A percentile compares a stretch with the other conserved stretches of the same genome.
These are phyloP conservation scores for Protonibea diacanthus DNA, from an alignment of 2,797 vertebrate species.

Conservation along the genomic window DNA sequence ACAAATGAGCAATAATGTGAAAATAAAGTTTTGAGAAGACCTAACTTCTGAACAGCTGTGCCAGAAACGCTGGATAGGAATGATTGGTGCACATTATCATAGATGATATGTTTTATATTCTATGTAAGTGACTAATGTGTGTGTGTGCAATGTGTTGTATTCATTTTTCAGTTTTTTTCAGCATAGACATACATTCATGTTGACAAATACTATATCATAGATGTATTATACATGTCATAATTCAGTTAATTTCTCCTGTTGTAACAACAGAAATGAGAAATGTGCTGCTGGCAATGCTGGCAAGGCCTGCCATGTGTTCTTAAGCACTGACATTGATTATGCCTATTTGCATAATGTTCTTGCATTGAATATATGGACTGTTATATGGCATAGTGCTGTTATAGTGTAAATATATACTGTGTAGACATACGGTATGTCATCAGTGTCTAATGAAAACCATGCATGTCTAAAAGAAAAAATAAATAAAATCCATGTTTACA, in stretches of 20 bases:
- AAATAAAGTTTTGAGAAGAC: slow-evolving; percentile 49
- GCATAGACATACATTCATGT: not conserved
- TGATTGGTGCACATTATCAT: not conserved
- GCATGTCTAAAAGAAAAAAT: too few relatives aligned
- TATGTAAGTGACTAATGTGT: not conserved
- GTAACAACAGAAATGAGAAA: slow-evolving; percentile 4
- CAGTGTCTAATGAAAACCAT: too few relatives aligned
- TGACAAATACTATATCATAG: not conserved
- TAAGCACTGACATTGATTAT: slow-evolving; percentile 10
- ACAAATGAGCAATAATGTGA: slow-evolving; percentile 61
- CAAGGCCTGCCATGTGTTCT: slow-evolving; percentile 9
- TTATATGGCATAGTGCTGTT: not conserved
- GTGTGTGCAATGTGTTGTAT: not conserved
- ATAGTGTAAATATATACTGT: not conserved
- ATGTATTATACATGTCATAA: not conserved
- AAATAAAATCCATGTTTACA: too few relatives aligned
- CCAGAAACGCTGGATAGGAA: slow-evolving; percentile 8
- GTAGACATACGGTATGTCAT: too few relatives aligned
- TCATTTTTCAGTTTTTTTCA: not conserved
- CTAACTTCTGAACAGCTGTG: slow-evolving; percentile 26
- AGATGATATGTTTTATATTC: not conserved
- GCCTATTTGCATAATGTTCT: not conserved
- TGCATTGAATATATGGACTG: not conserved
- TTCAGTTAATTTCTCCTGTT: not conserved
- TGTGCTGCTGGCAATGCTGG: slow-evolving; percentile 2